Base-by-base conservation (phyloP, 2,113 vertebrate genomes). In the Colaptes auratus region DNA sequence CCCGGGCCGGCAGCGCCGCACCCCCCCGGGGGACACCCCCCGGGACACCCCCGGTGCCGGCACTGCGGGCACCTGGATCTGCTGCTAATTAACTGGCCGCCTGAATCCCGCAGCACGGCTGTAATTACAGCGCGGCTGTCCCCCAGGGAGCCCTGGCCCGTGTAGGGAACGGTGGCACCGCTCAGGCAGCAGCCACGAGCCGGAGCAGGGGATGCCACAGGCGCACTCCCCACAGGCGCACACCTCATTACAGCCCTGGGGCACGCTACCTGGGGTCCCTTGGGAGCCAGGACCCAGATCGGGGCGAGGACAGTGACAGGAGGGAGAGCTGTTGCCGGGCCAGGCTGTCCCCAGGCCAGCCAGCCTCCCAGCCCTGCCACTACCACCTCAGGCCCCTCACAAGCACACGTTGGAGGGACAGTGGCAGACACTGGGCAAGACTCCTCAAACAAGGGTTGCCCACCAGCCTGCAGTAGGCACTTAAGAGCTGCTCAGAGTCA, bases 361-460 rank as follows among this genome's bases (percentile, higher is more conserved):
- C 65, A 5, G n/a, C 2, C 17, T 4, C 59, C 28, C 46, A 18
- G 55, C 75, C 6, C 39, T 3, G 31, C 3, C 56, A 24, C 69
- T 23, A 23, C 30, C 6, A 5, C 2, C 19, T 33, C 12, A 2
- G 33, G 27, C 12, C 3, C 8, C n/a, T 24, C 7, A 1, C 1
- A 12, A 10, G 19, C 75, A 7, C 50, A 10, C 42, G 23, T 0
- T 5, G 1, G 5, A 19, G 58, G 7, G 48, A 23, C 36, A 14
- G 60, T 0, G 33, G 6, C 58, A 65, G 21, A 9, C 0, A 2
- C 0, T 0, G 2, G 18, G 25, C 1, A 2, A 36, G 16, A 1
- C 13, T 31, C 52, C 46, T 1, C 21, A 3, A 58, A 33, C 15
- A 53, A 9, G 33, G 27, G 25, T 66, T 50, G 63, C 53, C 35